Conservation (phyloP, 2,888 invertebrate genomes). For the Anticlea derivata region DNA sequence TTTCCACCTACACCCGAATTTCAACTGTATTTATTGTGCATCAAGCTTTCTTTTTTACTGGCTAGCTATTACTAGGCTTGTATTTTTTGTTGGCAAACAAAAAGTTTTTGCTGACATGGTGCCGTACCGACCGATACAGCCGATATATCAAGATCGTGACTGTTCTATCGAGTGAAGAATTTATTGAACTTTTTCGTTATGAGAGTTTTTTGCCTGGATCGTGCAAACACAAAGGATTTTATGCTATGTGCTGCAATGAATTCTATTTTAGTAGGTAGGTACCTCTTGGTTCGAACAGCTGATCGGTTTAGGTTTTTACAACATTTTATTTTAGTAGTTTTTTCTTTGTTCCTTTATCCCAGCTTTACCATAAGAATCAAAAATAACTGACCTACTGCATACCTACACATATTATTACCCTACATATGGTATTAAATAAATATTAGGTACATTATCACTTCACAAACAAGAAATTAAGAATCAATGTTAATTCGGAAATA, state of each 20-base stretch:
- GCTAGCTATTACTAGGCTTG: background rate
- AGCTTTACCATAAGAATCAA: too few species aligned
- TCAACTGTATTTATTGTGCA: background rate
- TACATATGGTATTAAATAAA: too few species aligned
- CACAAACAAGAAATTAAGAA: too few species aligned
- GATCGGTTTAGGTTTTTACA: background rate
- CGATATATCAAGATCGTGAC: slow-evolving; percentile 39
- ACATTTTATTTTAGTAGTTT: too few species aligned
- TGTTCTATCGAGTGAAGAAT: slow-evolving; percentile 35
- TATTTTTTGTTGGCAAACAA: slow-evolving; percentile 18
- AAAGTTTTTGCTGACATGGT: slow-evolving; percentile 28
- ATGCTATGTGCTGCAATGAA: background rate
- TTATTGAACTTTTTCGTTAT: slow-evolving; percentile 30
- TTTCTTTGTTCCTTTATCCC: too few species aligned
- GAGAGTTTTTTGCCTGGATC: slow-evolving; percentile 11
- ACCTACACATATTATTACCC: too few species aligned
- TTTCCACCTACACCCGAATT: background rate
- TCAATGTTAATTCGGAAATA: too few species aligned
- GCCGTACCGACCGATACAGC: slow-evolving; percentile 16
- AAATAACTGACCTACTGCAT: too few species aligned
- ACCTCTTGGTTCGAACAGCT: slow-evolving; percentile 3
- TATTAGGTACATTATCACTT: too few species aligned
- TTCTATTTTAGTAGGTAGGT: too few species aligned
- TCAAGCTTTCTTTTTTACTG: background rate
- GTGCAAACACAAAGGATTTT: slow-evolving; percentile 10